Percentiles rank a stretch among this genome's conserved stretches.
These are phyloP conservation scores for Tenthredo distinguenda DNA, from an alignment of 2,888 invertebrate species.

Conservation along the genomic window DNA sequence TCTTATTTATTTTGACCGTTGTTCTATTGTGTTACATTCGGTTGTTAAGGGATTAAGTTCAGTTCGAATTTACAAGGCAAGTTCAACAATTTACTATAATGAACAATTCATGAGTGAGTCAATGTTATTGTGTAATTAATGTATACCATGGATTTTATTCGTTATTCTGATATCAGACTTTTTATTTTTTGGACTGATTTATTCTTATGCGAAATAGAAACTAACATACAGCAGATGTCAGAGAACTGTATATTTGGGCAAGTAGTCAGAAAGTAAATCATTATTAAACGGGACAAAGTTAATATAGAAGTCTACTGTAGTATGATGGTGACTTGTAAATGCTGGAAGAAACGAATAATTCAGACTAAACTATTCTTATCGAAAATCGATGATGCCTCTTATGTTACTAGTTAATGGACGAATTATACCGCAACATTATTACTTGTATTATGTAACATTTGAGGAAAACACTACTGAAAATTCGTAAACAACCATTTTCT, in stretches of 20 bases:
- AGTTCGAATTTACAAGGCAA: not conserved
- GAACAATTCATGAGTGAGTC: not conserved
- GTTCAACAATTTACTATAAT: not conserved
- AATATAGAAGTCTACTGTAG: not conserved
- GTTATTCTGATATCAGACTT: not conserved
- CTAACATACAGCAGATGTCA: not conserved
- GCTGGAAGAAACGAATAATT: not conserved
- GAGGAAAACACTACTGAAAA: no score
- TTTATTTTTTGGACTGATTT: not conserved
- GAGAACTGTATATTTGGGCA: not conserved
- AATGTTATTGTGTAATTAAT: constrained; percentile 1
- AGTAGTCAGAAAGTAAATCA: not conserved
- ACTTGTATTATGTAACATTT: not conserved
- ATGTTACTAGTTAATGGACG: not conserved
- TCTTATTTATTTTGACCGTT: constrained; percentile 37
- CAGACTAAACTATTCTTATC: not conserved
- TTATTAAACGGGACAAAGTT: not conserved
- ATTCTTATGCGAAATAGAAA: not conserved
- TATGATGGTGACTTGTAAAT: not conserved
- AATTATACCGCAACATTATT: not conserved
- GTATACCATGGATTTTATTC: not conserved
- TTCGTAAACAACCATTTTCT: no score
- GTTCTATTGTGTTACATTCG: not conserved
- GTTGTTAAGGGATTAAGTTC: not conserved
- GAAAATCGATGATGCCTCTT: not conserved